Evolutionary conservation across 1,140 invertebrate genomes (phyloP), one percentile per base, ranked within the genome.

Genomic region (Ceratitis capitata): DNA sequence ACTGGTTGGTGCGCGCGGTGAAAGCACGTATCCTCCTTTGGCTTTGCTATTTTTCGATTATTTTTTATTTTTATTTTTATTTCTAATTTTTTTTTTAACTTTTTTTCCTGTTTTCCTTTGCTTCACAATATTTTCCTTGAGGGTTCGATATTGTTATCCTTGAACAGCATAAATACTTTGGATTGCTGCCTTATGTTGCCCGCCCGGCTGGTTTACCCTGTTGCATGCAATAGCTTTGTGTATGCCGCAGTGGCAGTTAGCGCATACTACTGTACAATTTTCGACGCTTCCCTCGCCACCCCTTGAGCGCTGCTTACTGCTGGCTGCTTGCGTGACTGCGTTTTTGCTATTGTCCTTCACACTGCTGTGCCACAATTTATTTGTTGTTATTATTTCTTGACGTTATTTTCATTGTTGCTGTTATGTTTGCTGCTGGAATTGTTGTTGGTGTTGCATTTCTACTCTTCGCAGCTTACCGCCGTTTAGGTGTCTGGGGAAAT

Each of bases 401-500:
- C 19, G 19, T 23, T 47, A 78, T 47, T 3, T n/a, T 45, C 9
- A 26, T 4, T 26, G 39, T 3, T 45, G 6, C 10, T 45, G 23
- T 23, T 74, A 29, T 64, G 3, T 78, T 82, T 84, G 12, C 58
- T 53, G 9, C 16, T 49, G 47, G n/a, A n/a, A n/a, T 49, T 23
- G 51, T 53, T 53, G 51, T 4, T 53, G 51, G 19, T n/a, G 51
- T 53, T 10, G 51, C 51, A n/a, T 61, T 39, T 45, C 51, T 39
- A 58, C 12, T 16, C 39, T 45, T 53, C 45, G n/a, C 26, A 6
- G 42, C 82, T 32, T 23, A 9, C 47, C 56, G 42, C 78, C 83
- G 4, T 53, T 64, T 61, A 82, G 78, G 78, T 83, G 85, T 83
- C 78, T 85, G 78, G 85, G 85, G 85, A 83, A 85, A 85, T 85